Evolutionary conservation across 2,888 invertebrate genomes (phyloP).

Genomic region (Napeogenes inachia): DNA sequence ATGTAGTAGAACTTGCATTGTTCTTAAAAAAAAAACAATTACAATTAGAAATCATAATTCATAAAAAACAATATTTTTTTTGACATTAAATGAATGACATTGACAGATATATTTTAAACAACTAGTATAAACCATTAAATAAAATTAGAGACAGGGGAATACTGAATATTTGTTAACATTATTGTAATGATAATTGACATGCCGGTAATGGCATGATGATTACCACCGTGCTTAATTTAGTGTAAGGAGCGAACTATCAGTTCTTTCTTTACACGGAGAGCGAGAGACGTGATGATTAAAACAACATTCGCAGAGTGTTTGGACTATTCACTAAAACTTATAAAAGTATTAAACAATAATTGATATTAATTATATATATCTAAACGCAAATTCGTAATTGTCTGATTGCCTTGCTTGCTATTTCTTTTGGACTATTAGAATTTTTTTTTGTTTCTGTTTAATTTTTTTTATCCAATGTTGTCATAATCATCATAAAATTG

Average conservation of each 20-base stretch:
- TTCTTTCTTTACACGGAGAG: slow-evolving; percentile 60
- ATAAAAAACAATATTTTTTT: too few relatives aligned
- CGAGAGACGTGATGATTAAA: slow-evolving; percentile 52
- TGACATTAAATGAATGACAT: too few relatives aligned
- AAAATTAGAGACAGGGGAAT: slow-evolving; percentile 56
- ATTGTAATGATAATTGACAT: slow-evolving; percentile 56
- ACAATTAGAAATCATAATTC: too few relatives aligned
- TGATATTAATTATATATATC: too few relatives aligned
- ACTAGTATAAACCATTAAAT: slow-evolving; percentile 42
- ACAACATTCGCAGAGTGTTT: slow-evolving; percentile 42
- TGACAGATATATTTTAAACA: slow-evolving; percentile 33
- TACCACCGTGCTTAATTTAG: slow-evolving; percentile 37
- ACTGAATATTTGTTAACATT: slow-evolving; percentile 67
- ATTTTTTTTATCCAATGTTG: slow-evolving; percentile 40
- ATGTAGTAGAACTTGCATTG: too few relatives aligned
- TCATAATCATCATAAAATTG: slow-evolving; percentile 53
- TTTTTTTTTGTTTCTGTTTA: background rate
- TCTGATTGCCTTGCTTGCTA: background rate
- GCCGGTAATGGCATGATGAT: slow-evolving; percentile 53
- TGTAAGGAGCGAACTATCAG: slow-evolving; percentile 66
- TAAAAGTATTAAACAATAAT: too few relatives aligned
- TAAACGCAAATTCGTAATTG: too few relatives aligned
- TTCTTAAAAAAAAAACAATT: too few relatives aligned
- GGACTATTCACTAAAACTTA: too few relatives aligned
- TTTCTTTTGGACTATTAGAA: background rate